Base-by-base conservation (phyloP, 2,797 vertebrate genomes). In the Odontamblyopus rebecca region DNA sequence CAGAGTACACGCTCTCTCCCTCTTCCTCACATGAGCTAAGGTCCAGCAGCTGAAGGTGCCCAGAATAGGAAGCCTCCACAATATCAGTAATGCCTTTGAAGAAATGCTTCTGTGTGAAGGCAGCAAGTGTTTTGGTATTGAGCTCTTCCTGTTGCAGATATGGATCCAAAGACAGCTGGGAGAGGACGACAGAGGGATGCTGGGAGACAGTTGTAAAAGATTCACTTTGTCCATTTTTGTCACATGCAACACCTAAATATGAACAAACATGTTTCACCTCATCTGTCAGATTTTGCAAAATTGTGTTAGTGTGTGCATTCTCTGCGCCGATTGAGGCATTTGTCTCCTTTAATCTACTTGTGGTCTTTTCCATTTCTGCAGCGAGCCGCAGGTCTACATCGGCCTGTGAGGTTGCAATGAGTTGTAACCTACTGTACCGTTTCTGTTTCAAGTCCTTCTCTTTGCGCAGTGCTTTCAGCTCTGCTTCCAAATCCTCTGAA, bases 121-220 rank as follows among this genome's bases (percentile, higher is more conserved):
- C 81, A 1, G 89, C 75, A 23, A 98, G 87, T 0, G 93, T 93
- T 83, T 95, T 94, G 2, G 96, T 97, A 87, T 92, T 95, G 76
- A 91, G 87, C 61, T 96, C 95, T 85, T 97, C 96, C 68, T 92
- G 93, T 38, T 88, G 89, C 30, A 99, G 87, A 67, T 95, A 98
- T 0, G 90, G 84, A 73, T 94, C 93, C 86, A 97, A 81, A 64
- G 93, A 69, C 75, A 96, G 82, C 6, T 94, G 95, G 67, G 94
- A 96, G 62, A 97, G 88, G 74, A 98, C 92, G 50, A 94, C 85
- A 12, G 86, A 51, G 0, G 78, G 54, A 3, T 9, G 73, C 71
- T 76, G 72, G 50, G 85, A 4, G 50, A 53, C 30, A 51, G 75
- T 62, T 6, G 61, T 26, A 19, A 51, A 27, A 15, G 69, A 1